Conservation (phyloP, 1,140 invertebrate species). For the Chymomyza costata region DNA sequence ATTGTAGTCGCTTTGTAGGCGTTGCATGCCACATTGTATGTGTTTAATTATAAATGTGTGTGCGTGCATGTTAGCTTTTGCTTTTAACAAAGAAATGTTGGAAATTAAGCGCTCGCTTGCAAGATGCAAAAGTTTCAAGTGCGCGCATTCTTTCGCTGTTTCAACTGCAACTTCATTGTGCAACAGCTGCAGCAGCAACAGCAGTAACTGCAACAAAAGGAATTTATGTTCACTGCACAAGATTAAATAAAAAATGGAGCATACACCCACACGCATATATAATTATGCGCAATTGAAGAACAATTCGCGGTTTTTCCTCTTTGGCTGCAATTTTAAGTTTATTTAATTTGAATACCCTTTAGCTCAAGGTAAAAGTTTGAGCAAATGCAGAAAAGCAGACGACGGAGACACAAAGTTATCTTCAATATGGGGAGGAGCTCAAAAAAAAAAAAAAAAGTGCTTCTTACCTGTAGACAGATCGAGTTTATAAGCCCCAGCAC, state of each 20-base stretch:
- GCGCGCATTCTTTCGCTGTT: slow-evolving; percentile 24
- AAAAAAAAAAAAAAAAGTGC: no score
- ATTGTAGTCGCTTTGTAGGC: slow-evolving; percentile 26
- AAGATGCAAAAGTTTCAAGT: slow-evolving; percentile 58
- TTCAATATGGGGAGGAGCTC: no score
- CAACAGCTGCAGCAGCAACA: slow-evolving; percentile 2
- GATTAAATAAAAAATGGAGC: slow-evolving; percentile 70
- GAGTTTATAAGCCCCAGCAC: no score
- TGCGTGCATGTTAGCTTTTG: slow-evolving; percentile 27
- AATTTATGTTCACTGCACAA: slow-evolving; percentile 11
- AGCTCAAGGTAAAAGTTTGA: no score
- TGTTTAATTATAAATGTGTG: no score
- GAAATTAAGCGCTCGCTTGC: slow-evolving; percentile 68
- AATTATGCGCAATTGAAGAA: no score
- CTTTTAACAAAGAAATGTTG: slow-evolving; percentile 61
- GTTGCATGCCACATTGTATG: slow-evolving; percentile 40
- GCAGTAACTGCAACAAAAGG: slow-evolving; percentile 13
- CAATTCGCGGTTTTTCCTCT: no score
- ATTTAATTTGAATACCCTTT: no score
- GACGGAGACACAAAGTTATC: no score
- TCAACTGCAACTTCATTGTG: background rate
- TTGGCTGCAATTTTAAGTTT: no score
- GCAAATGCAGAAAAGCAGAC: no score
- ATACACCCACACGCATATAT: slow-evolving; percentile 19
- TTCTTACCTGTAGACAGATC: no score